A percentile compares a stretch with the other conserved stretches of the same genome.
Conservation (phyloP, 2,888 invertebrate genomes). For the Hermaeophaga mercurialis region DNA sequence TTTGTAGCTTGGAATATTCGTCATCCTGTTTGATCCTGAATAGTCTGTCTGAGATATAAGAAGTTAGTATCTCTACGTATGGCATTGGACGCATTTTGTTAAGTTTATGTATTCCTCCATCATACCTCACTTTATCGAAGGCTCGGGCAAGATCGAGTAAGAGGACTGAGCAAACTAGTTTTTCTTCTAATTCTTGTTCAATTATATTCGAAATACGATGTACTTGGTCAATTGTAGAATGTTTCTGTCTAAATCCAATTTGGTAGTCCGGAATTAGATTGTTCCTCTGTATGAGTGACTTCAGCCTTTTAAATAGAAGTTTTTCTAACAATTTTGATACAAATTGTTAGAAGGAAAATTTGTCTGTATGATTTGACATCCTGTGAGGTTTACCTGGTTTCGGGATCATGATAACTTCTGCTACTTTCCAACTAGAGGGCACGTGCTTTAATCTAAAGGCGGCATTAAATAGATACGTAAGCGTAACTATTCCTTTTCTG, state of each 20-base stretch:
- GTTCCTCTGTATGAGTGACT: too few species aligned
- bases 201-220: not conserved
- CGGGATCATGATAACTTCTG: too few species aligned
- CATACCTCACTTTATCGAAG: not conserved
- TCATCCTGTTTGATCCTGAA: constrained; percentile 8
- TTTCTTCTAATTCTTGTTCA: not conserved
- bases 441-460: not conserved
- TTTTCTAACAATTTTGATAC: too few species aligned
- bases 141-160: not conserved
- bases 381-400: too few species aligned
- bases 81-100: not conserved
- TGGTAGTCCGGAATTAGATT: too few species aligned
- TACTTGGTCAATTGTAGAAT: not conserved
- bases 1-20: constrained; percentile 8
- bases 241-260: too few species aligned
- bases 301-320: too few species aligned
- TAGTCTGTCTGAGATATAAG: constrained; percentile 5
- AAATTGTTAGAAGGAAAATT: too few species aligned
- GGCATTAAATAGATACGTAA: not conserved
- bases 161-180: not conserved
- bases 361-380: too few species aligned
- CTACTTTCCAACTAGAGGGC: too few species aligned
- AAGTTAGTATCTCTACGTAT: constrained; percentile 6
- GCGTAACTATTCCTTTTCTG: not conserved
- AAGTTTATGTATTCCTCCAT: not conserved